Base-by-base conservation (phyloP, 2,113 vertebrate species). In the Serinus canaria region DNA sequence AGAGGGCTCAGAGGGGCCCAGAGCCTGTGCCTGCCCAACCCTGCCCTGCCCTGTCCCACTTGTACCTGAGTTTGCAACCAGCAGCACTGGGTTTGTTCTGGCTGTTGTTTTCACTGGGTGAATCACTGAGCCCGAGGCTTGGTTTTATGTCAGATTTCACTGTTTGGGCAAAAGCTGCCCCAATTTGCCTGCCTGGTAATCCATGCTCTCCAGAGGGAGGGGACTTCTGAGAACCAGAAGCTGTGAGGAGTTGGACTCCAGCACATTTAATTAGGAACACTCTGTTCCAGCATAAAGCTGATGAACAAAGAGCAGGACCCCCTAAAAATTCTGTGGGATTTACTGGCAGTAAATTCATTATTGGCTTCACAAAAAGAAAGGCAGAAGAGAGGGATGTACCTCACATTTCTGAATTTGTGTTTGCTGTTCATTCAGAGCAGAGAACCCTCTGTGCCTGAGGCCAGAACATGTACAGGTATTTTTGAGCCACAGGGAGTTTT, bases 191-290 rank as follows among this genome's bases (percentile, higher is more conserved):
- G 44, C 11, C 0, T 19, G 2, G 1, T 46, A 74, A 59, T 31
- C 21, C 9, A 0, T 13, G 31, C 7, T 30, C 19, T 88, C 31
- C 68, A 67, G 59, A 49, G 76, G 25, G 33, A 30, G 28, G 30
- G 46, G 8, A 39, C 47, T 84, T 35, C 46, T 12, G 46, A 78
- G 83, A 63, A 21, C 25, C 33, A 9, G 84, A 35, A 28, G 11
- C 0, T 4, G 17, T 0, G 0, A 63, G 46, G 25, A n/a, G 66
- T 28, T 35, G 49, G 35, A 28, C 56, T 78, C 1, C 1, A 69
- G 68, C 33, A 20, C 2, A 1, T 68, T 49, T 60, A 53, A 82
- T 82, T 43, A 46, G 50, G 62, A 43, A 8, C 7, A 2, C 31
- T 58, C 70, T 27, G 73, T 74, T 84, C 77, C 56, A 47, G 60